Conservation (phyloP, 2,797 vertebrate species). For the Crenichthys baileyi region DNA sequence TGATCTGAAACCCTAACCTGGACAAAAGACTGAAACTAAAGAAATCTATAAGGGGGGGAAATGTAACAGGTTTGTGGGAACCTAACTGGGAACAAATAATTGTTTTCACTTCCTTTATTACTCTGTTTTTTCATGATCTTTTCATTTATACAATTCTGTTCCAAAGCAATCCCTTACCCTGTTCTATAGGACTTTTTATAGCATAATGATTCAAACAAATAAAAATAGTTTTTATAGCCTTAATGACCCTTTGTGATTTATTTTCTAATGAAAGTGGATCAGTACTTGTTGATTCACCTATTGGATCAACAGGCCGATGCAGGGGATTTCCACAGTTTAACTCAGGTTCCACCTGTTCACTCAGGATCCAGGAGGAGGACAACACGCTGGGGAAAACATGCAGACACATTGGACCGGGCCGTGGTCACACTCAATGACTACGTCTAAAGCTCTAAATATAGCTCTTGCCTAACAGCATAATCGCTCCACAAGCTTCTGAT, state of each 20-base stretch:
- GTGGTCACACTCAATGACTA: constrained; percentile 22
- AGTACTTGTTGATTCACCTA: constrained; percentile 16
- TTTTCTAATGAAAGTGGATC: not conserved
- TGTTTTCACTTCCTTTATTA: not conserved
- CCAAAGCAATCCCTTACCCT: not conserved
- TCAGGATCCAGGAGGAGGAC: constrained; percentile 49
- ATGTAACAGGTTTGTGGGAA: not conserved
- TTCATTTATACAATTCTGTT: not conserved
- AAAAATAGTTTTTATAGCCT: not conserved
- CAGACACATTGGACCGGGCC: constrained; percentile 55
- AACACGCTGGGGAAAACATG: constrained; percentile 56
- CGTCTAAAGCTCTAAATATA: constrained; percentile 34
- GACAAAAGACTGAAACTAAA: not conserved
- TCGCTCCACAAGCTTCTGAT: constrained; percentile 18
- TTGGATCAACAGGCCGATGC: constrained; percentile 17
- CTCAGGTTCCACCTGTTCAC: constrained; percentile 71
- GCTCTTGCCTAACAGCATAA: constrained; percentile 13
- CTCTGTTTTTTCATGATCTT: not conserved
- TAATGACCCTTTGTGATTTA: not conserved
- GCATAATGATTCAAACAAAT: not conserved
- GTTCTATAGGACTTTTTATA: not conserved
- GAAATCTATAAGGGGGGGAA: not conserved
- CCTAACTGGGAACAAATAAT: not conserved
- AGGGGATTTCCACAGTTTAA: constrained; percentile 70
- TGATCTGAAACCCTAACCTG: not conserved